Base-by-base conservation (phyloP, 2,888 invertebrate genomes). In the Caenorhabditis japonica region DNA sequence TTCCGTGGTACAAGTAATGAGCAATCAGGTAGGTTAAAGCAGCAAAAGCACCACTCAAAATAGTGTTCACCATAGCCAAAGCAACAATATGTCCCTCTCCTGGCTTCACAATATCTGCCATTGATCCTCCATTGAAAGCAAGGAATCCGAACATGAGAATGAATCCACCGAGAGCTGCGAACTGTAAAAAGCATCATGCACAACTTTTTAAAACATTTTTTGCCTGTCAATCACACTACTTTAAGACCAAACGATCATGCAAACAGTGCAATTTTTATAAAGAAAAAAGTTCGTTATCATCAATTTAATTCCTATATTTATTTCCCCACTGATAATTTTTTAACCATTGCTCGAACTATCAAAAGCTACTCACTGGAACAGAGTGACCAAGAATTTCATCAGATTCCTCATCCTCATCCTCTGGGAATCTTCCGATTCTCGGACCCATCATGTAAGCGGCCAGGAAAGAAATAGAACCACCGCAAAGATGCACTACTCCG, bases 121-220 rank as follows among this genome's bases (percentile, higher is more conserved):
- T 87, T 1, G 88, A 88, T 30, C 85, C 91, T 13, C 90, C 90
- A 81, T 91, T 91, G 87, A 91, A 91, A 1, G 90, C 90, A 44
- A 91, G 84, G 84, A 91, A 90, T 7, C 91, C 90, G 68, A 90
- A 89, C 75, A 90, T 88, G 27, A 91, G 85, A 44, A 91, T 89
- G 82, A 91, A 89, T 0, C 90, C 90, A 4, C 91, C 91, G 33
- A 90, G 82, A 25, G 90, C 90, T 3, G 89, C 88, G 75, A 90
- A 87, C 90, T 90, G 83, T 52, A 83, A 81, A 46, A 41, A 12
- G 23, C 15, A 39, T 34, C 43, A 51, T 43, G 43, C 27, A 12
- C 7, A 12, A 39, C 23, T 36, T 49, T 53, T 38, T 23, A 15
- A 7, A 21, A 7, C 36, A n/a, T 7, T 33, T 27, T 19, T 4